Evolutionary conservation across 2,113 vertebrate genomes (phyloP), one percentile per base, ranked within the genome.

Genomic region (Rhinolophus ferrumequinum): DNA sequence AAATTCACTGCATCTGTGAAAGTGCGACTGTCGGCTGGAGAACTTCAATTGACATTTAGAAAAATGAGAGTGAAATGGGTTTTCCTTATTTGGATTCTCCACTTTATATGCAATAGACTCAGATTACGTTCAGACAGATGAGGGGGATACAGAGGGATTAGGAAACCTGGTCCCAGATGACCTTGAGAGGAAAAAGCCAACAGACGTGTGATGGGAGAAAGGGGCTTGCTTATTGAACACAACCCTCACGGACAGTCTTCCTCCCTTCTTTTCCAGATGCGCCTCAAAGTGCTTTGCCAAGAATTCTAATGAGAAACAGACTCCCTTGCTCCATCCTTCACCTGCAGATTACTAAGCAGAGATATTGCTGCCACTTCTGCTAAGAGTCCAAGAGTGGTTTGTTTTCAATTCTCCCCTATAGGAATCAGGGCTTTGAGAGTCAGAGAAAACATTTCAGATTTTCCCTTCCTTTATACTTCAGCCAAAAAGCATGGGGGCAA

Each of bases 291-390:
- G 69, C 50, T 66, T 44, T 44, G 97, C 96, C 97, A 97, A 87
- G 96, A 96, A 97, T 83, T 54, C 92, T 97, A 97, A 98, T 38
- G 88, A 96, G 92, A 97, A 97, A 73, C 97, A 98, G 95, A 76
- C 26, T n/a, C 26, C 21, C 60, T 14, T 0, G 0, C 50, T 35
- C 91, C 0, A 5, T 18, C 72, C 77, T 92, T 97, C 96, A 98
- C 96, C 97, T 98, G 97, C 41, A 33, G 75, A 56, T 88, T 73
- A 52, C 72, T 26, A 16, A 64, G 84, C 54, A 28, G 92, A 81
- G 84, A 95, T 15, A 83, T 3, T n/a, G 67, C 75, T 14, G 76
- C 88, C 73, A 8, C 67, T 72, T 92, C n/a, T 72, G 83, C 86
- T 30, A 12, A 47, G 79, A 73, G 56, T 73, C 94, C 35, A 38